Base-by-base conservation (phyloP, 1,140 invertebrate species). In the Apolygus lucorum region DNA sequence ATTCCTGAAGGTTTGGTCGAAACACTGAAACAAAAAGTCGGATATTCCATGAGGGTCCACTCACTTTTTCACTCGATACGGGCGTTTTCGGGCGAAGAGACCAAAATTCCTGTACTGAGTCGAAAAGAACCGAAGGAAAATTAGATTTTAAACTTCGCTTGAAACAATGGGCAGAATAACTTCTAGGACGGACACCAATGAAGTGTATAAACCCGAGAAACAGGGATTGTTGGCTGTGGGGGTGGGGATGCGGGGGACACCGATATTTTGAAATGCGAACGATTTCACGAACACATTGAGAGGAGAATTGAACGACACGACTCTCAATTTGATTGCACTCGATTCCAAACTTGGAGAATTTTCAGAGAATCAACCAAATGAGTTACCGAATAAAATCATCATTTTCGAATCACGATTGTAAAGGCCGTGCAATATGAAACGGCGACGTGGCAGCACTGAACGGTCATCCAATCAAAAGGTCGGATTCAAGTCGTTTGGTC, bases 141-240 rank as follows among this genome's bases (percentile, higher is more conserved):
- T 17, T 11, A 59, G n/a, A n/a, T n/a, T n/a, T n/a, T 59, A 59
- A 59, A 59, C 54, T 59, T 59, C 54, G 22, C 54, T 21, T 59
- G 54, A 59, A 59, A 59, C 22, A 59, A 59, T 21, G 54, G 54
- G 54, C 11, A 14, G 22, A 14, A 22, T 17, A 59, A 59, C 54
- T 59, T 59, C 54, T 42, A 42, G 54, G 54, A 59, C 54, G 54
- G 54, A 59, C 54, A 8, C 22, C 54, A 24, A 59, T 24, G 54
- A 59, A 59, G 54, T 59, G 54, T 59, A 59, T n/a, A n/a, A 59
- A 59, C 54, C 54, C 54, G 54, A 17, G 13, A 13, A 24, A 59
- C 54, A 24, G 54, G 54, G 54, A 59, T 11, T 59, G 54, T 59
- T 22, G 11, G 22, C 2, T 8, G 8, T 17, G 22, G 22, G 54